Evolutionary conservation across 1,140 invertebrate genomes (phyloP), one percentile per base, ranked within the genome.

Genomic region (Drosophila sulfurigaster): DNA sequence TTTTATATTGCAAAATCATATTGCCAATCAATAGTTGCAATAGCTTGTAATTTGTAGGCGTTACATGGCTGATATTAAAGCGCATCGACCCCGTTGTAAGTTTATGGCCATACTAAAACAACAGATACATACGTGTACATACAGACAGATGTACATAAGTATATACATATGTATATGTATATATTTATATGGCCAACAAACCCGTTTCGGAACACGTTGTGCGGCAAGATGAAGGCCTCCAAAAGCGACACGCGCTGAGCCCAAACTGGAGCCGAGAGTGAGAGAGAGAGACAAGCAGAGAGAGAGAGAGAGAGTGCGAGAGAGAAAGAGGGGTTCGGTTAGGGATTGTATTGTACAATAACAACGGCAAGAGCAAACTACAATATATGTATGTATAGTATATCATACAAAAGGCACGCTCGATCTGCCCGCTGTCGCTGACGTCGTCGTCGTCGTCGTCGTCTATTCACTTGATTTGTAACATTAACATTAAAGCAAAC

Each of bases 401-500:
- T 89, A 88, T 88, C 85, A 79, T 60, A 88, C 81, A 78, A 89
- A 88, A 88, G 81, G 75, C 85, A 88, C 85, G 85, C 81, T 88
- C 85, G 75, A 88, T 89, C 83, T 89, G 79, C 52, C 54, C 66
- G 62, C 56, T 25, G 20, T 25, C 52, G 79, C 10, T 41, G 51
- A 57, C 58, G 65, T 46, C 15, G 51, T 20, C 20, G 20, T 20
- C 16, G 2, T 20, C 16, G 16, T 20, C 54, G 46, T 32, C 51
- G 70, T 28, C 57, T 51, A 30, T 83, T 83, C 81, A 88, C 85
- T 89, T 85, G 85, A 88, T 88, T 88, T 89, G 85, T 85, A 82
- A 75, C 72, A 74, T 74, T 75, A 79, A 89, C 85, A 89, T 89
- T 90, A 89, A 89, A 89, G 85, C 65, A 79, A 89, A 85, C 48